Evolutionary conservation across 2,113 vertebrate genomes (phyloP).

Genomic region (Proterorhinus semilunaris): DNA sequence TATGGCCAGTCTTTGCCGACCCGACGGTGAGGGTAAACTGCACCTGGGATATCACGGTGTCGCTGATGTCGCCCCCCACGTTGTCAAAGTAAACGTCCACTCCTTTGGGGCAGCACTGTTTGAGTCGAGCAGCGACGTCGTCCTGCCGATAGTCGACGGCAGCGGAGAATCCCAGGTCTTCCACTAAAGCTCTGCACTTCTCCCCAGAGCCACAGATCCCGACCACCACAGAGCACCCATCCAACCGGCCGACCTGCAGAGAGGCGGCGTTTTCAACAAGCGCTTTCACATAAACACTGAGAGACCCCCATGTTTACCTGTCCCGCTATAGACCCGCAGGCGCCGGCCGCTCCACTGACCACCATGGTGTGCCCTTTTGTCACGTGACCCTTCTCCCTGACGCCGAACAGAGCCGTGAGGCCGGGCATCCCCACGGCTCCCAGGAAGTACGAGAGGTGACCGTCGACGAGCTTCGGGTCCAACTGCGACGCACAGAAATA

Average conservation of each 20-base stretch:
- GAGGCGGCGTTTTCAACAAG: too few relatives aligned
- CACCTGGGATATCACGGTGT: constrained; percentile 83
- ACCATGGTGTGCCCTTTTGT: constrained; percentile 90
- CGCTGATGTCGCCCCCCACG: constrained; percentile 90
- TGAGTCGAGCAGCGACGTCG: constrained; percentile 77
- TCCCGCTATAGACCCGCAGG: constrained; percentile 92
- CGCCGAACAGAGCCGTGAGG: constrained; percentile 85
- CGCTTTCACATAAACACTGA: not conserved
- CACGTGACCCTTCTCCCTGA: constrained; percentile 89
- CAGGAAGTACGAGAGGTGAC: constrained; percentile 87
- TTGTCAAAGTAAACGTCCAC: constrained; percentile 97
- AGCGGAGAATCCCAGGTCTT: constrained; percentile 85
- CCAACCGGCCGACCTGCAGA: constrained; percentile 83
- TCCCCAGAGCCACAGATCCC: constrained; percentile 91
- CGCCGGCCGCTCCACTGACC: constrained; percentile 91
- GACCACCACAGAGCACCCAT: constrained; percentile 88
- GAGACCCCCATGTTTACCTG: constrained; percentile 75
- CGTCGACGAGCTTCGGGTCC: constrained; percentile 81
- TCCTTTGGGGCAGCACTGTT: constrained; percentile 82
- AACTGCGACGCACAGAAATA: constrained; percentile 69
- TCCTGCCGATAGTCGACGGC: constrained; percentile 88
- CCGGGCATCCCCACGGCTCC: constrained; percentile 90
- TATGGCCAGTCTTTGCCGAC: too few relatives aligned
- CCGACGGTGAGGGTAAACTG: not conserved
- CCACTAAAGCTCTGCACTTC: constrained; percentile 85